Evolutionary conservation across 2,113 vertebrate species (phyloP).

Genomic region (Phasianus colchicus): DNA sequence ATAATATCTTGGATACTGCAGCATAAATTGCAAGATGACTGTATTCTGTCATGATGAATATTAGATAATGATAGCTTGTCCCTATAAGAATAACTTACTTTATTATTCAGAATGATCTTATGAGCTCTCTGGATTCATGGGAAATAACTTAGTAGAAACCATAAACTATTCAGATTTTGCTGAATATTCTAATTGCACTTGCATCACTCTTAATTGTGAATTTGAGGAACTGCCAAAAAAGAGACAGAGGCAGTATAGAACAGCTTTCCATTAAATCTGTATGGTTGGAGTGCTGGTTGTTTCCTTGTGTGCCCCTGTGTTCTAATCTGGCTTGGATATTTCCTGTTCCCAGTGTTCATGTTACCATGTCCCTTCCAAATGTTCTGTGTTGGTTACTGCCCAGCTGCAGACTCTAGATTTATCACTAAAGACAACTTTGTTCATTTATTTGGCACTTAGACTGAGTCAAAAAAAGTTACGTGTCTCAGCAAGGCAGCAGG

Average conservation of each 20-base stretch:
- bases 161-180: constrained; percentile 52
- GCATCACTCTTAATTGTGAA: constrained; percentile 15
- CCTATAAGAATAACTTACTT: constrained; percentile 56
- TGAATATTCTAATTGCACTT: constrained; percentile 51
- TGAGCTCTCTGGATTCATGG: constrained; percentile 13
- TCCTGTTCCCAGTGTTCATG: neutral
- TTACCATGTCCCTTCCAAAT: neutral
- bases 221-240: neutral
- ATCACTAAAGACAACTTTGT: neutral
- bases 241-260: neutral
- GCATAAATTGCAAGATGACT: constrained; percentile 46
- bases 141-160: constrained; percentile 28
- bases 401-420: neutral
- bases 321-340: neutral
- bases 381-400: neutral
- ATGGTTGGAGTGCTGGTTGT: neutral
- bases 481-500: neutral
- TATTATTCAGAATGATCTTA: constrained; percentile 56
- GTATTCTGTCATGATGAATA: constrained; percentile 24
- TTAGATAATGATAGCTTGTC: constrained; percentile 57
- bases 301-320: neutral
- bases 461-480: neutral
- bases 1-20: constrained; percentile 26
- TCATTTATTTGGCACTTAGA: neutral
- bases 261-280: neutral